Evolutionary conservation across 2,888 invertebrate genomes (phyloP).

Genomic region (Ferrisia virgata): DNA sequence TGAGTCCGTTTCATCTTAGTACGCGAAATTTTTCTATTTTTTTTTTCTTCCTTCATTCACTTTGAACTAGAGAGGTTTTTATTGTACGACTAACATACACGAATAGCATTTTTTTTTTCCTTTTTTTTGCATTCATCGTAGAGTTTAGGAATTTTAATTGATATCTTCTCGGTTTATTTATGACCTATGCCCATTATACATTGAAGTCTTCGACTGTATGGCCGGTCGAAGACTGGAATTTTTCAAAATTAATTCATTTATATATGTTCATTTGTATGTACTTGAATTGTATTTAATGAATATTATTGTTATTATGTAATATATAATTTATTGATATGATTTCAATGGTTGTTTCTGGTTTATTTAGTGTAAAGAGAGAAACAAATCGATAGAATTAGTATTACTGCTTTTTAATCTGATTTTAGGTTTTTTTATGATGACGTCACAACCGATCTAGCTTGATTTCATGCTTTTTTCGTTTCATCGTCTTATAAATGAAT

Average conservation of each 20-base stretch:
- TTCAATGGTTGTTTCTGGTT: background rate
- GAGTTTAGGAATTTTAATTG: background rate
- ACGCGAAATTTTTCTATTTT: background rate
- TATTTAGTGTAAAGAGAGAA: background rate
- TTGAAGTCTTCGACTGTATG: too few species aligned
- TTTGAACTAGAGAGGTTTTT: background rate
- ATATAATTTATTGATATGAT: constrained; percentile 1
- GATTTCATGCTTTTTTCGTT: too few species aligned
- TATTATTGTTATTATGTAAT: constrained; percentile 4
- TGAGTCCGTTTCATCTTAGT: background rate
- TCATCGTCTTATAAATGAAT: too few species aligned
- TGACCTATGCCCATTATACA: background rate
- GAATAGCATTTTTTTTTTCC: too few species aligned
- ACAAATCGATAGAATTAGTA: too few species aligned
- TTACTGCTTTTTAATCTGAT: too few species aligned
- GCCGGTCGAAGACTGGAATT: too few species aligned
- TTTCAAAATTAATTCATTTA: background rate
- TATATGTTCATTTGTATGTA: constrained; percentile 36
- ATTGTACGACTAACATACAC: background rate
- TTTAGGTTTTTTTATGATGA: too few species aligned
- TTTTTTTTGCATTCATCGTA: background rate
- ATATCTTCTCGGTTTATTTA: background rate
- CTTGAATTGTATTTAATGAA: constrained; percentile 28
- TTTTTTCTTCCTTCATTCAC: background rate
- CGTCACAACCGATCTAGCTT: too few species aligned